Base-by-base conservation (phyloP, 92 coral and sea anemone species). In the Epizoanthus stellaris region DNA sequence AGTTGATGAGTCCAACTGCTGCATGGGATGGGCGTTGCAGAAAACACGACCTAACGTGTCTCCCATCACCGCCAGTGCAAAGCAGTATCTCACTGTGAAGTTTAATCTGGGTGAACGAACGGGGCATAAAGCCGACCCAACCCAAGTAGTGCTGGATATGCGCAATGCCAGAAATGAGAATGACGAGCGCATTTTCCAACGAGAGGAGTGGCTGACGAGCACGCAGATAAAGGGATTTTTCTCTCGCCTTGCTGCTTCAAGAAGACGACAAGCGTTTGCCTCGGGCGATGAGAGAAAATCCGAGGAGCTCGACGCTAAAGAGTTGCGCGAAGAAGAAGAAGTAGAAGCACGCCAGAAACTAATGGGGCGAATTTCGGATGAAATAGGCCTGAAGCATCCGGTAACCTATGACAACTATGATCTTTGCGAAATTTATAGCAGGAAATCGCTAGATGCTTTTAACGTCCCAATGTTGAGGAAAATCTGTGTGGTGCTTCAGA, bases 321-420 rank as follows among this genome's bases (percentile, higher is more conserved):
- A 65, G 66, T 17, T 72, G 58, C 71, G 60, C 12, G 20, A 68
- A 13, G 58, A 71, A 8, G 80, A 84, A 71, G 87, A 84, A 49
- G 57, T 61, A 40, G 81, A 84, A 76, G 80, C 68, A 15, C 79
- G 56, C 21, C 79, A 82, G 53, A 49, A 70, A 70, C 67, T 69
- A 82, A 34, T 70, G 70, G 38, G 69, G 67, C 71, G 54, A 62
- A 70, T 82, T 47, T 43, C 72, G 67, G 61, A 72, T 58, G 87
- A 84, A 45, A 42, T 84, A n/a, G 87, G 81, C 80, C 70, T 84
- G 79, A 72, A 84, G 75, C 80, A 84, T 76, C 87, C 87, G 5
- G 66, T 84, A 45, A 72, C 80, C 23, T 83, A 58, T 25, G 87
- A 83, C 67, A 36, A 16, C 20, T 59, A 72, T 63, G 72, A 83